These are phyloP conservation scores for Anthopleura sola DNA, from an alignment of 64 coral and sea anemone genomes.

Conservation along the genomic window DNA sequence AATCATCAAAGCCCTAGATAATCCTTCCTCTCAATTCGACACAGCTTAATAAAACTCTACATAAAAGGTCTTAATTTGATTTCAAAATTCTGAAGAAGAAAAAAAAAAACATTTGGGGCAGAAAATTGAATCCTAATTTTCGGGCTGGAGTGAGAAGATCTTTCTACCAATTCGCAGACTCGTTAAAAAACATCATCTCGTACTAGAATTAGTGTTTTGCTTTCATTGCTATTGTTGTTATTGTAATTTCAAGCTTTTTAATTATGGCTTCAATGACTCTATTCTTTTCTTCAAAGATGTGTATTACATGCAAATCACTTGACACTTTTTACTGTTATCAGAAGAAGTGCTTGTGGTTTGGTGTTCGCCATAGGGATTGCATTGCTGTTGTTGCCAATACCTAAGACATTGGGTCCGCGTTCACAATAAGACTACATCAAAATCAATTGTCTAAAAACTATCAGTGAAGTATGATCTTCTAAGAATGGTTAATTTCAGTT, in stretches of 20 bases:
- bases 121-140: no score
- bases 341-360: background rate
- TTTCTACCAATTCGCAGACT: no score
- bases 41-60: background rate
- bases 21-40: background rate
- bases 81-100: no score
- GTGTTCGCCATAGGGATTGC: background rate
- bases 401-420: no score
- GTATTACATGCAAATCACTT: constrained; percentile 1
- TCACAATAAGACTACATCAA: background rate
- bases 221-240: background rate
- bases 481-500: no score
- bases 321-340: background rate
- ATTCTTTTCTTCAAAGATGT: background rate
- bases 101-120: no score
- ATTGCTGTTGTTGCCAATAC: background rate
- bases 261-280: background rate
- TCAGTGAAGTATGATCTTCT: background rate
- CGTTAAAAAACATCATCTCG: no score
- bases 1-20: background rate
- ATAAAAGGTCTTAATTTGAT: background rate
- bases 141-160: no score
- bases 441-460: background rate
- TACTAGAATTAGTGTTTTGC: no score
- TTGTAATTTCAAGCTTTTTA: background rate